Base-by-base conservation (phyloP, 2,888 invertebrate species). In the Hypolimnas misippus region DNA sequence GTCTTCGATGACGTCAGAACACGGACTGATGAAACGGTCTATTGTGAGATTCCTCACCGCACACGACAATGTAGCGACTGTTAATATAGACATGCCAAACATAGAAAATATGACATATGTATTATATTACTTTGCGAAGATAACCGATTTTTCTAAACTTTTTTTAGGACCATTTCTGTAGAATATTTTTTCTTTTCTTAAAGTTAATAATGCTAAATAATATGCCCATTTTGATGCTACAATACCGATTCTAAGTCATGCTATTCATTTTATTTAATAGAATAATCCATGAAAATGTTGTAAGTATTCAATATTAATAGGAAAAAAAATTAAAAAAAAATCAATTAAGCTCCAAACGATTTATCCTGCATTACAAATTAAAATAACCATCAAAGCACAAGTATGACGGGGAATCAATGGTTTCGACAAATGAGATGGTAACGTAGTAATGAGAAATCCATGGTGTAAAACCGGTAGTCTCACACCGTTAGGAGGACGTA, bases 381-480 rank as follows among this genome's bases (percentile, higher is more conserved):
- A n/a, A 33, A 53, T 60, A 54, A 60, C 10, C n/a, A 29, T 46
- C 49, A 57, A 52, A 61, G 50, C 33, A 42, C 33, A 44, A 35
- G 46, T 54, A 52, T 42, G 29, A 17, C 55, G 53, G 57, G 62
- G 62, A 64, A 52, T 68, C 76, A 76, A 73, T 80, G 78, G 81
- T 78, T 82, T 80, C 73, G 81, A 87, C 86, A 87, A 88, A 86
- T 87, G 85, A 81, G 78, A 79, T 73, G 78, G 79, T 78, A 79
- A 77, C 77, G 71, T 75, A 78, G 80, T 90, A 88, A 87, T 87
- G 83, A 86, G 84, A 75, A 61, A 68, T 67, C 65, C 63, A 66
- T 70, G 61, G 70, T 79, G 90, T 89, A 91, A 91, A 91, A 89
- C 91, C 90, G 89, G 90, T 91, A 91, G 90, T 87, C 86, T 82